Base-by-base conservation (phyloP, 23 tunicate species). In the Halocynthia aurantium region DNA sequence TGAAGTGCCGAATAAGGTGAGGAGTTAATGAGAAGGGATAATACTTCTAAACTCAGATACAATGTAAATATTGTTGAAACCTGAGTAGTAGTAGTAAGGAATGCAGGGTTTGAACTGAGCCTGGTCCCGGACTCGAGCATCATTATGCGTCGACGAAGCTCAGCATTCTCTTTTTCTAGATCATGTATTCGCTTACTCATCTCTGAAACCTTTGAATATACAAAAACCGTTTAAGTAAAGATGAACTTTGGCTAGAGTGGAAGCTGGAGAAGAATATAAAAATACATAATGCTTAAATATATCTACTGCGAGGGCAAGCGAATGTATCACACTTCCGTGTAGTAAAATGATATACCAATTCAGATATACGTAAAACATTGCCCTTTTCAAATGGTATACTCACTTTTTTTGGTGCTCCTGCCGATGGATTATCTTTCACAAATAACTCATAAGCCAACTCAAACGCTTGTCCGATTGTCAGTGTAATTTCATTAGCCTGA, bases 401-500 rank as follows among this genome's bases (percentile, higher is more conserved):
- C 9, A 74, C 78, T 49, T 74, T 74, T 74, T 74, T 74, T 8
- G 60, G 18, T 51, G 64, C 64, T 54, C 22, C 64, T 22, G 61
- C 31, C 10, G 78, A 71, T 10, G 76, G 78, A 74, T 68, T 67
- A 13, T 80, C 54, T 80, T 80, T 80, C 19, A 72, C 44, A 75
- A 77, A 82, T 53, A 84, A 75, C 10, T 86, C 87, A 68, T 86
- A 92, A 6, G 92, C 92, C 8, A 86, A 83, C 55, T 86, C 92
- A 67, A 92, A 92, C 9, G 98, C 86, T 68, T 92, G 98, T 49
- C 98, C 98, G 55, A 92, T 92, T 31, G 92, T 82, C 21, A 92
- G 65, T 5, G 98, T 92, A 71, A 92, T 92, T 77, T 88, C 80
- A 56, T 83, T 92, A 6, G 98, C 98, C 98, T 92, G 57, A 21